Percentiles rank a stretch among this genome's conserved stretches.
Evolutionary conservation across 2,888 invertebrate species (phyloP).

Genomic region (Cistogaster globosa): DNA sequence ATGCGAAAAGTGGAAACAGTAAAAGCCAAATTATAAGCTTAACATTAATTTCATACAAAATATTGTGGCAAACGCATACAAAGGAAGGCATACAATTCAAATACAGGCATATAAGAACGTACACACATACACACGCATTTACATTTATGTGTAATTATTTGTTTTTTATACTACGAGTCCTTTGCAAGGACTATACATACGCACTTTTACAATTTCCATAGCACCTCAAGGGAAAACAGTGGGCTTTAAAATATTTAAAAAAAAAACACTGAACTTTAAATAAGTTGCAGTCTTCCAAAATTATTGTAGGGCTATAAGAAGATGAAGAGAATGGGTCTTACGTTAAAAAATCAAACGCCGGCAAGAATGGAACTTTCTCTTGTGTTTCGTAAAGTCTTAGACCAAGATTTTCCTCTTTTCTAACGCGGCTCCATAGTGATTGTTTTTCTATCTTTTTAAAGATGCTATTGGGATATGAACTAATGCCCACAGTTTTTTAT

Average conservation of each 20-base stretch:
- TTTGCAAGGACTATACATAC: conserved; percentile 26
- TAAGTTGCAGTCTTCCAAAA: not conserved
- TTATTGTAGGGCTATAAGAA: not conserved
- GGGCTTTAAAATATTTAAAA: not conserved
- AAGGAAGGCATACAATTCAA: not conserved
- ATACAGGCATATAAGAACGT: not conserved
- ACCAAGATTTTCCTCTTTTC: no score
- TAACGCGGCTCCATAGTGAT: no score
- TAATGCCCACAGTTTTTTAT: no score
- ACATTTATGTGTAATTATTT: not conserved
- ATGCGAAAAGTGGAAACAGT: conserved; percentile 61
- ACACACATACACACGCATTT: not conserved
- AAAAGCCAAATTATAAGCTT: conserved; percentile 64
- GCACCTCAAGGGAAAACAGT: conserved; percentile 29
- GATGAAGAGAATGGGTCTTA: not conserved
- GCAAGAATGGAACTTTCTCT: no score
- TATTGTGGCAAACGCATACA: conserved; percentile 41
- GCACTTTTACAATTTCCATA: conserved; percentile 37
- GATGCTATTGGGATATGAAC: no score
- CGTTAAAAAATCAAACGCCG: no score
- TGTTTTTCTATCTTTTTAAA: no score
- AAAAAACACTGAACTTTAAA: not conserved
- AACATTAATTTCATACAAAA: conserved; percentile 50
- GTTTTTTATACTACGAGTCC: not conserved
- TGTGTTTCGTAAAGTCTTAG: no score